Evolutionary conservation across 2,888 invertebrate genomes (phyloP).

Genomic region (Pecten maximus): DNA sequence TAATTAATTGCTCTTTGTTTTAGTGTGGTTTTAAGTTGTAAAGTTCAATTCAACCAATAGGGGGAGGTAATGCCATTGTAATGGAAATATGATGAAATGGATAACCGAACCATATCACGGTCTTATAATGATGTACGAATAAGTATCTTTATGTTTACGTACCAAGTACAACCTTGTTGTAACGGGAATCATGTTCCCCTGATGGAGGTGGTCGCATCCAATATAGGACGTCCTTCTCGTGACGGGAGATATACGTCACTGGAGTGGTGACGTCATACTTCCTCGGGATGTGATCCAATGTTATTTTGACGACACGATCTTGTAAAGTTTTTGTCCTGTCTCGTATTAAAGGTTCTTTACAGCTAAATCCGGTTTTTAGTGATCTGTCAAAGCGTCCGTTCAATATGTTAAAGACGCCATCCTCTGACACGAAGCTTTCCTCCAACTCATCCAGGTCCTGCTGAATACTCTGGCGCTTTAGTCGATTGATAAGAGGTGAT

Average conservation of each 20-base stretch:
- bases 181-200: slow-evolving; percentile 37
- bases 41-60: too few relatives aligned
- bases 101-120: too few relatives aligned
- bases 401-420: background rate
- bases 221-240: slow-evolving; percentile 37
- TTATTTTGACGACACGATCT: slow-evolving; percentile 30
- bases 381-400: slow-evolving; percentile 11
- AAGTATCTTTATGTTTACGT: too few relatives aligned
- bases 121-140: too few relatives aligned
- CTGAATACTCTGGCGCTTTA: slow-evolving; percentile 27
- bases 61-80: too few relatives aligned
- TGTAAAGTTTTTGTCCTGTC: background rate
- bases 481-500: background rate
- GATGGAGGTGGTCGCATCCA: slow-evolving; percentile 35
- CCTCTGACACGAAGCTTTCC: slow-evolving; percentile 35
- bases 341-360: slow-evolving; percentile 32
- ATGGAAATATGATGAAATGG: too few relatives aligned
- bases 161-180: slow-evolving; percentile 33
- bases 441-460: slow-evolving; percentile 30
- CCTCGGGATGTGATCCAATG: slow-evolving; percentile 31
- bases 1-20: too few relatives aligned
- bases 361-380: background rate
- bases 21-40: too few relatives aligned
- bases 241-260: too few relatives aligned
- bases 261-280: slow-evolving; percentile 41